These are phyloP conservation scores for Sycophila sp. DNA, from an alignment of 1,140 invertebrate genomes.

Conservation along the genomic window DNA sequence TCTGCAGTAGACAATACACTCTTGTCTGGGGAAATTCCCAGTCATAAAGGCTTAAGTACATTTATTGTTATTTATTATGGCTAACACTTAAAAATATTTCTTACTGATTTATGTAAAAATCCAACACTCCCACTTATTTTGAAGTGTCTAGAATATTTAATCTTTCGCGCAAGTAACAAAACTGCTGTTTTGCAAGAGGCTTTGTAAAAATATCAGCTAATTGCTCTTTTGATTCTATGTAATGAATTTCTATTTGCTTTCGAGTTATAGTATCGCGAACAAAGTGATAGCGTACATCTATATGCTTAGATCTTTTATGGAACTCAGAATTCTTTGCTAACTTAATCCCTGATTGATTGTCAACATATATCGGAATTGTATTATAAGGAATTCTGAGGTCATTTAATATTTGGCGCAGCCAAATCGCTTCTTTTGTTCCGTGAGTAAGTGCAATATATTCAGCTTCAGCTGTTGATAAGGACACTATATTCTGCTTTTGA, in stretches of 20 bases:
- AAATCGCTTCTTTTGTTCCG: slow-evolving; percentile 48
- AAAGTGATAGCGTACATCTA: slow-evolving; percentile 54
- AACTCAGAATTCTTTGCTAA: slow-evolving; percentile 55
- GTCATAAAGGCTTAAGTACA: too few relatives aligned
- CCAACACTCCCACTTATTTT: slow-evolving; percentile 16
- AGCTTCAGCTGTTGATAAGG: slow-evolving; percentile 39
- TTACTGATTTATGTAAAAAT: too few relatives aligned
- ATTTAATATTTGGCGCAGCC: slow-evolving; percentile 46
- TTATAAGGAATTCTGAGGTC: not conserved
- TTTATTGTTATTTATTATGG: too few relatives aligned
- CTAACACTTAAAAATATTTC: too few relatives aligned
- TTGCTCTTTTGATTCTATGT: slow-evolving; percentile 46
- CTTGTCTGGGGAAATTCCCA: too few relatives aligned
- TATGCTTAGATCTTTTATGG: slow-evolving; percentile 57
- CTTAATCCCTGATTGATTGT: slow-evolving; percentile 49
- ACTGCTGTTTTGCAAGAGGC: slow-evolving; percentile 21
- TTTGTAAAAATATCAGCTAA: slow-evolving; percentile 49
- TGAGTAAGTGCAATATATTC: slow-evolving; percentile 36
- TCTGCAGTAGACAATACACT: too few relatives aligned
- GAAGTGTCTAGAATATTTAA: not conserved
- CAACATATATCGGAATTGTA: slow-evolving; percentile 6
- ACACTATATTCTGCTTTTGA: slow-evolving; percentile 25
- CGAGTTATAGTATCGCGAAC: slow-evolving; percentile 44
- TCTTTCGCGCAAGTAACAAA: slow-evolving; percentile 1
- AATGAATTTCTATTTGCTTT: slow-evolving; percentile 35